phyloP scores from a whole-genome alignment of 1,140 invertebrate genomes.

The Asbolus verrucosus region DNA sequence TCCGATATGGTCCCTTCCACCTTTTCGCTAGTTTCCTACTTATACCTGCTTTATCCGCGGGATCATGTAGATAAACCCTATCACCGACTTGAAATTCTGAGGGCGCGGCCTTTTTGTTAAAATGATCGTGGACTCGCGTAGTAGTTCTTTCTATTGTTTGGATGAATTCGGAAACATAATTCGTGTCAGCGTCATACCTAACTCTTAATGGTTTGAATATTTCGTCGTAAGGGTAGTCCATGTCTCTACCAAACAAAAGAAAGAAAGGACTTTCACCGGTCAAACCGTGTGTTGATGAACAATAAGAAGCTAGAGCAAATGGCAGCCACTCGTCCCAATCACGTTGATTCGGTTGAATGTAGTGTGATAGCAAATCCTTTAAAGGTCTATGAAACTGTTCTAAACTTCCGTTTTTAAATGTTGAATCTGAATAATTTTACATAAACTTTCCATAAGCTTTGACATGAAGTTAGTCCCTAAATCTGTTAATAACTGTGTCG shows the following conservation, averaged over 20 bases:
- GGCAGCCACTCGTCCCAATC: constrained; percentile 62
- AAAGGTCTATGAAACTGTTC: constrained; percentile 52
- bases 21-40: too few species aligned
- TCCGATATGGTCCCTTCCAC: too few species aligned
- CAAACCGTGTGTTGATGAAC: constrained; percentile 54
- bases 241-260: constrained; percentile 48
- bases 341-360: constrained; percentile 46
- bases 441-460: constrained; percentile 55
- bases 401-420: constrained; percentile 55
- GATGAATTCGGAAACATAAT: constrained; percentile 47
- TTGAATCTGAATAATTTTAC: constrained; percentile 57
- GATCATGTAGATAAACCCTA: constrained; percentile 37
- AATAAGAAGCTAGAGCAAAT: constrained; percentile 48
- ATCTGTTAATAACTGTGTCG: constrained; percentile 56
- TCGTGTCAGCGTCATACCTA: constrained; percentile 40
- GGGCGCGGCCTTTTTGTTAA: constrained; percentile 30
- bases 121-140: constrained; percentile 18
- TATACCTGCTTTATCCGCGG: too few species aligned
- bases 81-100: constrained; percentile 39
- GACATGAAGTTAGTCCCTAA: constrained; percentile 58
- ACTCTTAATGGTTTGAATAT: constrained; percentile 41
- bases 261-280: constrained; percentile 56
- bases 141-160: constrained; percentile 10
- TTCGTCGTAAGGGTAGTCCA: constrained; percentile 49
- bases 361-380: constrained; percentile 48